Base-by-base conservation (phyloP, 2,888 invertebrate genomes). In the Hydrotaea diabolus region DNA sequence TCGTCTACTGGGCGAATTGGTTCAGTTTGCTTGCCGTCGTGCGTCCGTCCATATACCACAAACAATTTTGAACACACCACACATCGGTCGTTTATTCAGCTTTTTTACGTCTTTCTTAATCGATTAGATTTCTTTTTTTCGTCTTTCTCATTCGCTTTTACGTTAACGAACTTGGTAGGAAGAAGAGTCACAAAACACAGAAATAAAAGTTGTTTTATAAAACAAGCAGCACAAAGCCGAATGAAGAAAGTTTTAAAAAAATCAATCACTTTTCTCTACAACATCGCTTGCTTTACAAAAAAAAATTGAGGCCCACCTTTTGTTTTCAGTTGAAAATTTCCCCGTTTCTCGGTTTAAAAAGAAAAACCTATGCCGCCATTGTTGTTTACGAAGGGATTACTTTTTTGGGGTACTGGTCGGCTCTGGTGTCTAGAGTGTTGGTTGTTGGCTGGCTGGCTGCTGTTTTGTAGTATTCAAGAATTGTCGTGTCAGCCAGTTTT, bases 241-340 rank as follows among this genome's bases (percentile, higher is more conserved):
- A 59, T 23, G 59, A 59, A 31, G 31, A 31, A 59, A 59, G 59
- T 59, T 59, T 46, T 23, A 36, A 19, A 57, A 57, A 43, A 66
- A 66, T 39, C 43, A 66, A 69, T 69, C 39, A 69, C n/a, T 64
- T 36, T 59, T 57, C 21, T 13, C n/a, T 21, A n/a, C n/a, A n/a
- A n/a, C n/a, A n/a, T n/a, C n/a, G n/a, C 17, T 55, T 55, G 55
- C 21, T 55, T 59, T 59, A 23, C 9, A 59, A 59, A 11, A 31
- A 31, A 31, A 31, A 31, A 26, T 59, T 23, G 62, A 71, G 71
- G 75, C 84, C 84, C 84, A 84, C 84, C 81, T 83, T 83, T 75
- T 59, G 26, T 23, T 59, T 59, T 83, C 77, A 17, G 53, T 53
- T 53, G 71, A 71, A 31, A 39, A 39, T 66, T 23, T 59, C 23